phyloP scores from a whole-genome alignment of 1,140 invertebrate genomes.

The Penaeus japonicus region DNA sequence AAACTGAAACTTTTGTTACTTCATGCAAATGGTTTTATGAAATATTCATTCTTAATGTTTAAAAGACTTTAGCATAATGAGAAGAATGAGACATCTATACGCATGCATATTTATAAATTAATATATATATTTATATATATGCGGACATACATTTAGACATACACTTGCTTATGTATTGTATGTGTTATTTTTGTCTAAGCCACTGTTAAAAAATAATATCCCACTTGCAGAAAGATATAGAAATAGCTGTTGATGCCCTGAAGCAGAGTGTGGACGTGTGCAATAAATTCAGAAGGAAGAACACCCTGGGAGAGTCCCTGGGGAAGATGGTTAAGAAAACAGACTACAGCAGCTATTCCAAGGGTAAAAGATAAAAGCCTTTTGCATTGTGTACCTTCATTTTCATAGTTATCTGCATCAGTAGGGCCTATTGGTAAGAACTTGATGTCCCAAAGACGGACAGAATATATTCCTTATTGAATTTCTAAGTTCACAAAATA shows the following conservation, averaged over 20 bases:
- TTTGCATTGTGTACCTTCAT: no score
- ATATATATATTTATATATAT: background rate
- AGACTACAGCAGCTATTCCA: constrained; percentile 80
- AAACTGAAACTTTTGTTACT: no score
- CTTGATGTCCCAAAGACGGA: no score
- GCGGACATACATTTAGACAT: constrained; percentile 36
- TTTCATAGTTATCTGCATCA: background rate
- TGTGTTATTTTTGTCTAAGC: background rate
- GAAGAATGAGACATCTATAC: background rate
- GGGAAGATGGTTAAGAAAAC: constrained; percentile 81
- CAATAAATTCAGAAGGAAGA: constrained; percentile 74
- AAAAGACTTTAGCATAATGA: background rate
- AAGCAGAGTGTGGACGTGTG: constrained; percentile 82
- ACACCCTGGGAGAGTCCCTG: constrained; percentile 78
- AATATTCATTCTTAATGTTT: background rate
- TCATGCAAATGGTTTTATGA: no score
- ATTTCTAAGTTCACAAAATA: no score
- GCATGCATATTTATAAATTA: background rate
- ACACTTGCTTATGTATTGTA: constrained; percentile 23
- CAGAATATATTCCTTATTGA: no score
- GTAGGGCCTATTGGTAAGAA: no score
- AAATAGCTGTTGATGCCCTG: constrained; percentile 75
- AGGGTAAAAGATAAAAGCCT: constrained; percentile 66
- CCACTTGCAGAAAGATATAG: constrained; percentile 73
- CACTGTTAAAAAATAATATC: background rate